Evolutionary conservation across 2,888 invertebrate genomes (phyloP), one percentile per base, ranked within the genome.

Genomic region (Stomorhina lunata): DNA sequence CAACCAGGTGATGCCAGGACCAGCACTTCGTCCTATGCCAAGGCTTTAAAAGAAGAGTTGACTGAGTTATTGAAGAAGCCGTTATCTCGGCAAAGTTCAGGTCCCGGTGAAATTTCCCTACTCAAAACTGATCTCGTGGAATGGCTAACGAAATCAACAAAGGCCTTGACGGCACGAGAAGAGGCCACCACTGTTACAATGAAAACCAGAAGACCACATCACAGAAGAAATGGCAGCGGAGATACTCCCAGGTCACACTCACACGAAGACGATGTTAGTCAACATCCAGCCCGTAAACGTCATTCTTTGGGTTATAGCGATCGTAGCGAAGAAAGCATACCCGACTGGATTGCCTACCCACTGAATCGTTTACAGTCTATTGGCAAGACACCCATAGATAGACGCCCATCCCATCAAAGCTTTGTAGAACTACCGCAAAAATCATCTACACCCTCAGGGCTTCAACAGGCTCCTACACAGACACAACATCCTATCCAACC

Each of bases 111-210:
- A 63, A 89, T 91, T 50, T 90, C 91, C 0, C 84, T 90, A 43
- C 87, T 91, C 2, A 91, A 91, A 83, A 90, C 89, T 6, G 91
- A 91, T 83, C 90, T 91, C 20, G 88, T 91, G 17, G 91, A 91
- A 78, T 91, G 91, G 91, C 86, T 91, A 7, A 90, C 91, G 22
- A 90, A 90, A 75, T 86, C 87, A 29, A 86, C 87, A 17, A 86
- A 86, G 57, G 81, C 85, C 2, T 34, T 80, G 12, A 81, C 84
- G 2, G 53, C 79, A 2, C 83, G 84, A 6, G 85, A 85, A 17
- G 84, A 85, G 29, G 48, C 71, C 1, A 65, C 71, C 0, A 9
- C 65, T 1, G 66, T 66, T 85, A 79, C 84, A 32, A 80, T 86
- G 22, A 86, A 87, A 57, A 73, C 84, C 1, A 84, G 86, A 5